Base-by-base conservation (phyloP, 2,888 invertebrate species). In the Bimastos eiseni region DNA sequence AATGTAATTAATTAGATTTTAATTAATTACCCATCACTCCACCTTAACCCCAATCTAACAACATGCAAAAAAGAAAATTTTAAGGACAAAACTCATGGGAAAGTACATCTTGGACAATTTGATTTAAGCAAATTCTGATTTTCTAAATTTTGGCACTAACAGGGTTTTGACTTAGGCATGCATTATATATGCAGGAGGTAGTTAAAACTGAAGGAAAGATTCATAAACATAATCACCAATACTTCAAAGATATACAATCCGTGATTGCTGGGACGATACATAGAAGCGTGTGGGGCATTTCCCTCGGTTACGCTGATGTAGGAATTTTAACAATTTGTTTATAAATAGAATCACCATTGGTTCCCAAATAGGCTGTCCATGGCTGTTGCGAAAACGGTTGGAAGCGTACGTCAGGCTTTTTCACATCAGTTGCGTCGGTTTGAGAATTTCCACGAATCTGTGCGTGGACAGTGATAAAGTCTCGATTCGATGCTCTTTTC, bases 301-400 rank as follows among this genome's bases (percentile, higher is more conserved):
- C 70, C 70, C 17, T 70, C 13, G 30, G 70, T n/a, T 70, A n/a
- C n/a, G n/a, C 70, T 13, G 70, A 70, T n/a, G 30, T n/a, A 8
- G n/a, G 70, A n/a, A 86, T 86, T 34, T 37, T 36, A 86, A 37
- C n/a, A 17, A 86, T 86, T 86, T 86, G 21, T 86, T 38, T 34
- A 70, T 91, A 91, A n/a, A 90, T 84, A 70, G 91, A 91, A 89
- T 92, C 91, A 33, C 90, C 89, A 15, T 44, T 38, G 24, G 90
- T 89, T 24, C 93, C 93, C 90, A 93, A 36, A 90, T 93, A 93
- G 24, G 90, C 90, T 36, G 92, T 91, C 93, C 93, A 93, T 34
- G 91, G 91, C 90, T 93, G 93, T 49, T 92, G n/a, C 17, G 49
- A 34, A 13, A 44, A 30, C 21, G 92, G 89, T 83, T 83, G 36